Evolutionary conservation across 2,888 invertebrate species (phyloP).

Genomic region (Sympetrum striolatum): DNA sequence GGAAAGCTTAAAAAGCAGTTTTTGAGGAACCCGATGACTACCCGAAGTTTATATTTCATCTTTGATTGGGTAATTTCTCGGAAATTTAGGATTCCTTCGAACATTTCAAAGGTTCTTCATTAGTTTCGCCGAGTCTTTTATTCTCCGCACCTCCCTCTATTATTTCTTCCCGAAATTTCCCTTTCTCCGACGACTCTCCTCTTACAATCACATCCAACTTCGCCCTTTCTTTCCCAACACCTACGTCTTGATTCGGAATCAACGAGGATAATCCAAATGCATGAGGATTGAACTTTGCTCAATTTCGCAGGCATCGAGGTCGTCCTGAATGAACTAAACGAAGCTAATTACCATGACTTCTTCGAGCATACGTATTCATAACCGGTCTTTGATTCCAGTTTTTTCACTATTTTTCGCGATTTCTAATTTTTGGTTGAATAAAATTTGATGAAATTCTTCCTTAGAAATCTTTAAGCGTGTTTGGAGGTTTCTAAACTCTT

Average conservation of each 20-base stretch:
- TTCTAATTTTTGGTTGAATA: too few species aligned
- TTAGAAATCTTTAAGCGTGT: too few species aligned
- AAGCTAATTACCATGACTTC: not conserved
- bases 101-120: constrained; percentile 20
- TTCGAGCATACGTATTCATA: too few species aligned
- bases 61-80: constrained; percentile 36
- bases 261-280: not conserved
- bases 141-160: not conserved
- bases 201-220: not conserved
- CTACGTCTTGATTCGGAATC: not conserved
- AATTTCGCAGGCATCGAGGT: not conserved
- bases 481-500: too few species aligned
- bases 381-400: too few species aligned
- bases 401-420: too few species aligned
- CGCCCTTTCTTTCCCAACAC: not conserved
- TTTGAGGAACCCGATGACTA: constrained; percentile 16
- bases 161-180: not conserved
- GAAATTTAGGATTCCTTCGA: constrained; percentile 6
- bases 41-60: constrained; percentile 28
- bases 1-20: not conserved
- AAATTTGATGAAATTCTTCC: too few species aligned
- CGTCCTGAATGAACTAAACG: not conserved
- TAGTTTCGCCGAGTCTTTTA: not conserved
- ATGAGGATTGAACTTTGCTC: not conserved
- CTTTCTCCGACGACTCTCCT: not conserved